A percentile compares a stretch with the other conserved stretches of the same genome.
These are phyloP conservation scores for Leptinotarsa juncta DNA, from an alignment of 2,888 invertebrate genomes.

Conservation along the genomic window DNA sequence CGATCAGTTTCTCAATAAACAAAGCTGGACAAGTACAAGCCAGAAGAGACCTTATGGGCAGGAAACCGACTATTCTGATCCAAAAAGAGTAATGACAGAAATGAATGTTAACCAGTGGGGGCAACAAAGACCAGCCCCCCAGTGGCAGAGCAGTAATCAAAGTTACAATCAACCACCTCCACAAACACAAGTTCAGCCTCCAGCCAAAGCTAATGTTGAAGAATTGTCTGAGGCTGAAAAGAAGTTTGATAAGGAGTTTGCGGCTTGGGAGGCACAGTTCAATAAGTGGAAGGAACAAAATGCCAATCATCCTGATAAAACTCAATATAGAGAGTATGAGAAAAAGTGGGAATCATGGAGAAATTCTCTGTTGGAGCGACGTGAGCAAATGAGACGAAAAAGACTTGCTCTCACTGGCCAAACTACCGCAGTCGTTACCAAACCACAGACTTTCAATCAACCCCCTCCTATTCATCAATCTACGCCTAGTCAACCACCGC, in stretches of 20 bases:
- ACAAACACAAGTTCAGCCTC: constrained; percentile 11
- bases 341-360: constrained; percentile 89
- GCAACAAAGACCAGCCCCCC: constrained; percentile 29
- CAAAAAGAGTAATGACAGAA: constrained; percentile 40
- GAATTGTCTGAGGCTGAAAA: constrained; percentile 77
- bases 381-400: constrained; percentile 84
- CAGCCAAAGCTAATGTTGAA: constrained; percentile 51
- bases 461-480: constrained; percentile 22
- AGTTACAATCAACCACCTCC: constrained; percentile 40
- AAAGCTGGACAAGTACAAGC: constrained; percentile 35
- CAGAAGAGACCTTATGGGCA: constrained; percentile 44
- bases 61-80: constrained; percentile 31
- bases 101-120: constrained; percentile 36
- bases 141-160: constrained; percentile 28
- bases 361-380: constrained; percentile 79
- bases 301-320: constrained; percentile 90
- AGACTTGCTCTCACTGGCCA: constrained; percentile 61
- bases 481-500: constrained; percentile 10
- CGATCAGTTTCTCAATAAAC: constrained; percentile 15
- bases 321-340: constrained; percentile 87
- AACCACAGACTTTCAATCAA: constrained; percentile 21
- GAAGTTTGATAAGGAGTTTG: constrained; percentile 89
- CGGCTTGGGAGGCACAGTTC: constrained; percentile 92
- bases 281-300: constrained; percentile 92
- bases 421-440: constrained; percentile 11